A percentile compares a stretch with the other conserved stretches of the same genome.
These are phyloP conservation scores for Parnassius apollo DNA, from an alignment of 2,888 invertebrate species.

Conservation along the genomic window DNA sequence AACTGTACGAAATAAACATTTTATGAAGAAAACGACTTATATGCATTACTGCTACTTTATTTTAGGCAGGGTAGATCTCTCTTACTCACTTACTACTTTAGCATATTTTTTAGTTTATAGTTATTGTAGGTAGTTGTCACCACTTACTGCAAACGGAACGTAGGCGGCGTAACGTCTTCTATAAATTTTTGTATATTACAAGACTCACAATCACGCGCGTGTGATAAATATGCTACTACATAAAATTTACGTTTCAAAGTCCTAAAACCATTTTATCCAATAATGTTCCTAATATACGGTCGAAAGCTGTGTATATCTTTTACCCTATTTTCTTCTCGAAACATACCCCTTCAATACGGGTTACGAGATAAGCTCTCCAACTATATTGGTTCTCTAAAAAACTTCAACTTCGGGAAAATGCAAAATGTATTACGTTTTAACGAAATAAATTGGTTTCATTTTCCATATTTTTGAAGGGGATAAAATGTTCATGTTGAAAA, in stretches of 20 bases:
- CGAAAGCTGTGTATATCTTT: slow-evolving; percentile 15
- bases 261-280: background rate
- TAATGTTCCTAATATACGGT: slow-evolving; percentile 16
- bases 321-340: slow-evolving; percentile 16
- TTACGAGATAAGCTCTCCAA: slow-evolving; percentile 11
- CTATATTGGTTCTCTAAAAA: slow-evolving; percentile 8
- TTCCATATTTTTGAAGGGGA: background rate
- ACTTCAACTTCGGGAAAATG: background rate
- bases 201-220: too few species aligned
- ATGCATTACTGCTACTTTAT: too few species aligned
- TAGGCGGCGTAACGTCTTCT: too few species aligned
- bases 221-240: background rate
- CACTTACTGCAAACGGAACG: too few species aligned
- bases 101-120: too few species aligned
- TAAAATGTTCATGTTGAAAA: background rate
- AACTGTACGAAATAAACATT: too few species aligned
- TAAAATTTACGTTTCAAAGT: slow-evolving; percentile 18
- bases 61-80: too few species aligned
- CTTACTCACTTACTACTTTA: too few species aligned
- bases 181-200: too few species aligned
- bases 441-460: too few species aligned
- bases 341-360: slow-evolving; percentile 19
- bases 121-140: too few species aligned
- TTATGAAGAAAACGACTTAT: too few species aligned
- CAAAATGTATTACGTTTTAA: background rate